Evolutionary conservation across 2,888 invertebrate genomes (phyloP).

Genomic region (Dromius quadrimaculatus): DNA sequence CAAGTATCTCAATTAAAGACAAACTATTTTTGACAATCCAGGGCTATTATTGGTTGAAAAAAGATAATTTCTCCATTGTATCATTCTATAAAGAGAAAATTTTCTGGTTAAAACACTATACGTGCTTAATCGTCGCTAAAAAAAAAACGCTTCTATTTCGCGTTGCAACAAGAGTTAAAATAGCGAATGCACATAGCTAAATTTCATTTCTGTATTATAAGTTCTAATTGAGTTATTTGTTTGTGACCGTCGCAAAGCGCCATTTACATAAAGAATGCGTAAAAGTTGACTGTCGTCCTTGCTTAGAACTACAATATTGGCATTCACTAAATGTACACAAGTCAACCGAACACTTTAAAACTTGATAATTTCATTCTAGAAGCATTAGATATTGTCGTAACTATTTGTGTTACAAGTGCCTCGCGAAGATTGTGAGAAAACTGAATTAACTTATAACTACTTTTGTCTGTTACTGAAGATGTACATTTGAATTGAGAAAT

Average conservation of each 20-base stretch:
- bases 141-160: neutral
- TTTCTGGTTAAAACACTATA: too few relatives aligned
- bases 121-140: neutral
- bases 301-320: too few relatives aligned
- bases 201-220: constrained; percentile 54
- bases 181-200: constrained; percentile 27
- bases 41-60: too few relatives aligned
- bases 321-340: constrained; percentile 32
- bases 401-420: too few relatives aligned
- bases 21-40: too few relatives aligned
- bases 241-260: constrained; percentile 34
- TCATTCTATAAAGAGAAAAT: too few relatives aligned
- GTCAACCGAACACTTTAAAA: constrained; percentile 38
- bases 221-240: constrained; percentile 53
- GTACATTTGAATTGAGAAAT: too few relatives aligned
- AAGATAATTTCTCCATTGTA: too few relatives aligned
- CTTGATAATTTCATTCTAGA: constrained; percentile 31
- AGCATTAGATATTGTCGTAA: neutral
- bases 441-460: too few relatives aligned
- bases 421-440: too few relatives aligned
- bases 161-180: constrained; percentile 2
- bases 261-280: constrained; percentile 50
- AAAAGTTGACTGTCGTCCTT: constrained; percentile 27
- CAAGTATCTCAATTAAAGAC: too few relatives aligned
- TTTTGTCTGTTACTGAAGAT: too few relatives aligned